Conservation (phyloP, 2,113 vertebrate species). For the Girardinichthys multiradiatus region DNA sequence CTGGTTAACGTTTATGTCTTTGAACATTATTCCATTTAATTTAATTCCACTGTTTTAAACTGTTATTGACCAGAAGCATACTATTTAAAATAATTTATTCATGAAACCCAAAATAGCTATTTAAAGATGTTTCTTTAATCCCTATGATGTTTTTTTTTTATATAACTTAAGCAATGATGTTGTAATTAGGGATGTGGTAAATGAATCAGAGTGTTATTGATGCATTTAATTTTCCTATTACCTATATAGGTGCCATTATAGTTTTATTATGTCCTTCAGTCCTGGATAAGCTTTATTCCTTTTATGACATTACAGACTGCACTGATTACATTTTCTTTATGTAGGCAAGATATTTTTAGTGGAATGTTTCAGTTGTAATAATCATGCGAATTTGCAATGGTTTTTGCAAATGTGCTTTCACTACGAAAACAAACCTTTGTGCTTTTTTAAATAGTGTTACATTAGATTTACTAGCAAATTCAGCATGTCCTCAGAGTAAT, state of each 20-base stretch:
- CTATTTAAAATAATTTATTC: too few species aligned
- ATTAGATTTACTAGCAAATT: slow-evolving; percentile 11
- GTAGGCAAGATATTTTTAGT: neutral
- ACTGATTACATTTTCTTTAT: neutral
- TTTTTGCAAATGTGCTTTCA: neutral
- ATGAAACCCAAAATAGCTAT: too few species aligned
- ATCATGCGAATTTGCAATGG: neutral
- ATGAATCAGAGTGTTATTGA: too few species aligned
- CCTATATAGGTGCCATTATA: too few species aligned
- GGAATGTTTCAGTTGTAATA: neutral
- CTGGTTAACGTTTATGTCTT: neutral
- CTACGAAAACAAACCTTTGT: neutral
- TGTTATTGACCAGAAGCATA: too few species aligned
- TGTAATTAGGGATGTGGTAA: too few species aligned
- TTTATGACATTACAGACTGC: neutral
- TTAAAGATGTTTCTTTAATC: too few species aligned
- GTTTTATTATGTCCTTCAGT: neutral
- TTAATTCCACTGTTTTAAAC: neutral
- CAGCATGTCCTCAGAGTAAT: slow-evolving; percentile 61
- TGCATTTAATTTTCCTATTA: neutral
- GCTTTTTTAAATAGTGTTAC: slow-evolving; percentile 1
- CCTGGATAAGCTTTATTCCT: neutral
- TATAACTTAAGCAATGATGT: too few species aligned
- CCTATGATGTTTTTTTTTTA: too few species aligned
- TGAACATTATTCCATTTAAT: neutral